A percentile compares a stretch with the other conserved stretches of the same genome.
Evolutionary conservation across 2,113 vertebrate species (phyloP).

Genomic region (Pituophis catenifer): DNA sequence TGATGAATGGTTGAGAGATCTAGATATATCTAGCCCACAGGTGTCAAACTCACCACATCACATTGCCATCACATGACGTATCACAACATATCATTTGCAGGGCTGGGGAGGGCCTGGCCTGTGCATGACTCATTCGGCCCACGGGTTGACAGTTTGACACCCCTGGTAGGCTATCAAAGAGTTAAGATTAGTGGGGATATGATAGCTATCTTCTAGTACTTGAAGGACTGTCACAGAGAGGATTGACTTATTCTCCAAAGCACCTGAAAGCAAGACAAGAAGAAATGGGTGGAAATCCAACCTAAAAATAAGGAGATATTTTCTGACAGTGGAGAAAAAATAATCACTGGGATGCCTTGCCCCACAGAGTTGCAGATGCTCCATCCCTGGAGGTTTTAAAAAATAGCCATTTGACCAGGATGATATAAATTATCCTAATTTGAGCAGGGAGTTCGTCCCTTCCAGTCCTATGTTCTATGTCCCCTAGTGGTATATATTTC

Average conservation of each 20-base stretch:
- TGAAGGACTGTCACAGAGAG: not conserved
- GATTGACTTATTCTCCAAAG: not conserved
- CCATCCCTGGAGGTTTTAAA: not conserved
- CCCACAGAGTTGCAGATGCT: not conserved
- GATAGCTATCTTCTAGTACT: not conserved
- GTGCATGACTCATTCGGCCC: too few species aligned
- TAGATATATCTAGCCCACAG: not conserved
- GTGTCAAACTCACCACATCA: too few species aligned
- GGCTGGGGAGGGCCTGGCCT: too few species aligned
- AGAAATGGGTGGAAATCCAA: not conserved
- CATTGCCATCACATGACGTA: too few species aligned
- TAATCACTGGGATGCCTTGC: not conserved
- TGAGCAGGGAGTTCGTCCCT: not conserved
- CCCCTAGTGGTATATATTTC: not conserved
- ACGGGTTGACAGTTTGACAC: too few species aligned
- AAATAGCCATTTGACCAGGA: not conserved
- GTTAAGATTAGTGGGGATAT: not conserved
- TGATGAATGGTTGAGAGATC: not conserved
- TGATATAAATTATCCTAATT: not conserved
- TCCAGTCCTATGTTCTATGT: not conserved
- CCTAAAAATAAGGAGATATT: not conserved
- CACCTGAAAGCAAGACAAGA: not conserved
- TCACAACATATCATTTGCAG: fast-evolving
- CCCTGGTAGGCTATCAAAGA: not conserved
- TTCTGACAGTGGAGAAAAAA: not conserved